Evolutionary conservation across 2,797 vertebrate species (phyloP), one percentile per base, ranked within the genome.

Genomic region (Triplophysa bombifrons): DNA sequence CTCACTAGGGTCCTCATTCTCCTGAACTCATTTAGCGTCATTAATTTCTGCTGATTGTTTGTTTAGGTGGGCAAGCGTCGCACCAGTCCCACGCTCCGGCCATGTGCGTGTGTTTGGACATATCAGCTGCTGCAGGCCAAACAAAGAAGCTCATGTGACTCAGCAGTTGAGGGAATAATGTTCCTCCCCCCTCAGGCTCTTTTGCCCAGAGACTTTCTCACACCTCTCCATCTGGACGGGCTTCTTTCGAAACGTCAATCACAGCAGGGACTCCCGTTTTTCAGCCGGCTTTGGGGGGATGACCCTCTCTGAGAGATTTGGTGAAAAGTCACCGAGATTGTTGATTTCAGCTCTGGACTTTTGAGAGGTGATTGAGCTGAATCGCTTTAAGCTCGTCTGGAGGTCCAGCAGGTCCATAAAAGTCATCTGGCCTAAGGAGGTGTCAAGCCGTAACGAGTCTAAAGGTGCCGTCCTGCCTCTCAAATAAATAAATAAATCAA

Each of bases 211-310:
- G 78, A 58, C 46, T 74, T 85, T 88, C 88, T 91, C 88, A 90
- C 91, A 90, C 90, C 86, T 90, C 87, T 84, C 90, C 92, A 92
- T 91, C 90, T 94, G 91, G 88, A 90, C 85, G 0, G 27, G 85
- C 81, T 85, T 86, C 84, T 82, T 88, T 88, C 87, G 86, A 90
- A 85, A 85, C 50, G 85, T 86, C 87, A 86, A 75, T 86, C 84
- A 89, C 89, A 89, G 89, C 87, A 87, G 86, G 87, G 84, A 83
- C 85, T 85, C 80, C 85, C 82, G 82, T 83, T 83, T 87, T 85
- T 83, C 75, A 78, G 58, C 53, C 73, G 61, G 76, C 51, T 77
- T 80, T 83, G 74, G 85, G 86, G 84, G 86, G 78, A 82, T 84
- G 81, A 80, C 80, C 83, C 82, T 84, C 82, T 76, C 70, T 80